Conservation (phyloP, 1,140 invertebrate genomes). For the Macrobrachium nipponense region DNA sequence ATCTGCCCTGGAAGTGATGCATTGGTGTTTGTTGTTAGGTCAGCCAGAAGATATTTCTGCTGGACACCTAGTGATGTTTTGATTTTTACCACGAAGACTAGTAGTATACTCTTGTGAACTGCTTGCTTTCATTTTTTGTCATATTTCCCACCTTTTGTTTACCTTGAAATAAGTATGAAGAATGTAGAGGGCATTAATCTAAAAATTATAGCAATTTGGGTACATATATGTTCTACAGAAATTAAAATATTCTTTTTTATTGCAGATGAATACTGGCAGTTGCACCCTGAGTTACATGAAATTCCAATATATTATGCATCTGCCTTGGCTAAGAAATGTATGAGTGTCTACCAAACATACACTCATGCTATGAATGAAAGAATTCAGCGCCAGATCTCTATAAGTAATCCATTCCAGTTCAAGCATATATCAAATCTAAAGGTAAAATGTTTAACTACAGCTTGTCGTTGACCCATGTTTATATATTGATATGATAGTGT, state of each 20-base stretch:
- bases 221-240: too few relatives aligned
- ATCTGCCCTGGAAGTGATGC: too few relatives aligned
- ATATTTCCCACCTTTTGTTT: too few relatives aligned
- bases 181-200: too few relatives aligned
- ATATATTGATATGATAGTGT: not conserved
- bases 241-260: conserved; percentile 46
- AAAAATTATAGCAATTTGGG: too few relatives aligned
- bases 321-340: conserved; percentile 98
- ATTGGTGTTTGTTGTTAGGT: too few relatives aligned
- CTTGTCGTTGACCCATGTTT: not conserved
- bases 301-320: conserved; percentile 99
- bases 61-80: too few relatives aligned
- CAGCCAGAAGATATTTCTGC: too few relatives aligned
- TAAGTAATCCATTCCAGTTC: conserved; percentile 99
- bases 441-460: conserved; percentile 70
- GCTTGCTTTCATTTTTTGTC: too few relatives aligned
- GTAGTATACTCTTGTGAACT: too few relatives aligned
- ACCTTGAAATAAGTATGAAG: too few relatives aligned
- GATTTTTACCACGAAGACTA: too few relatives aligned
- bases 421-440: conserved; percentile 99
- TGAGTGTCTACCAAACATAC: conserved; percentile 99
- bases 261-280: conserved; percentile 96
- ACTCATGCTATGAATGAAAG: conserved; percentile 99
- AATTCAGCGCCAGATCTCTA: conserved; percentile 94
- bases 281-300: conserved; percentile 97